Percentiles rank a stretch among this genome's conserved stretches.
Evolutionary conservation across 2,113 vertebrate genomes (phyloP).

Genomic region (Anolis sagrei): DNA sequence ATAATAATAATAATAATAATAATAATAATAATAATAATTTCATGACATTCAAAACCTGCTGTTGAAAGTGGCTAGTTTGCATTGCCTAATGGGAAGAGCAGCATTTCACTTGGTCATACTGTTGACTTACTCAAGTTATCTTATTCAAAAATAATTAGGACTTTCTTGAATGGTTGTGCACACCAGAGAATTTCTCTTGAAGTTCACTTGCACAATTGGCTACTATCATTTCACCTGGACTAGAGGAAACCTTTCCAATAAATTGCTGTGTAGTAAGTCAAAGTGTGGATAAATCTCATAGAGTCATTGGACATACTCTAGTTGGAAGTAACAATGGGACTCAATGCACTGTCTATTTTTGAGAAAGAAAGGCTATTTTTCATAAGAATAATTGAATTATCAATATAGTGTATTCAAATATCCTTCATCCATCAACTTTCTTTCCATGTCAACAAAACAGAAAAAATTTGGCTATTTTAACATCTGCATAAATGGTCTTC

Average conservation of each 20-base stretch:
- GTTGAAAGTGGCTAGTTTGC: too few relatives aligned
- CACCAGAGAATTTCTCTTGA: constrained; percentile 2
- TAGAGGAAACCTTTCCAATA: too few relatives aligned
- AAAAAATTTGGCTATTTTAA: constrained; percentile 45
- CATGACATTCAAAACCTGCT: too few relatives aligned
- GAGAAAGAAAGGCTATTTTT: constrained; percentile 35
- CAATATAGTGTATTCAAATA: background rate
- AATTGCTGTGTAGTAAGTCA: too few relatives aligned
- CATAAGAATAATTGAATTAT: background rate
- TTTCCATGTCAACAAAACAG: constrained; percentile 52
- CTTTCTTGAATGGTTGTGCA: constrained; percentile 46
- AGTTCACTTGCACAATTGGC: background rate
- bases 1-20: too few relatives aligned
- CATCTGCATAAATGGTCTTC: constrained; percentile 54
- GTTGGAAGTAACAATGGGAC: too few relatives aligned
- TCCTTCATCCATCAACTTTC: constrained; percentile 41
- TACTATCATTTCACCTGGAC: too few relatives aligned
- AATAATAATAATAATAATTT: too few relatives aligned
- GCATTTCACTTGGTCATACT: background rate
- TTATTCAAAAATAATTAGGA: constrained; percentile 40
- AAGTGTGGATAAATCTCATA: too few relatives aligned
- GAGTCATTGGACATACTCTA: too few relatives aligned
- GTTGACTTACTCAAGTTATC: background rate
- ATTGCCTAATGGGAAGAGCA: too few relatives aligned
- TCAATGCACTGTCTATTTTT: constrained; percentile 24